Conservation (phyloP, 2,797 vertebrate species). For the Anomalospiza imberbis region DNA sequence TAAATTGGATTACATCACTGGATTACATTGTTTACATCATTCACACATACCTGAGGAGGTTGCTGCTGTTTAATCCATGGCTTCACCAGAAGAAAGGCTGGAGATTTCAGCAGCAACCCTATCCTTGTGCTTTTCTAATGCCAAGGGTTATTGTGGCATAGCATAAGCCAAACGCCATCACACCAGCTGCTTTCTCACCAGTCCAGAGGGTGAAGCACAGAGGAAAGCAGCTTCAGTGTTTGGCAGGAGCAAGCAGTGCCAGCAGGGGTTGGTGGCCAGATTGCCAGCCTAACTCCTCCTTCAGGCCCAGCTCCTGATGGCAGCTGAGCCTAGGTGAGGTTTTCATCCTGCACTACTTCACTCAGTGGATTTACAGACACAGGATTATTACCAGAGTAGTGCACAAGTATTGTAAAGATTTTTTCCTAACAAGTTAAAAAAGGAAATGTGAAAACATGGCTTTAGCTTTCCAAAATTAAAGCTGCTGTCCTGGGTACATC, state of each 20-base stretch:
- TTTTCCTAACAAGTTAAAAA: background rate
- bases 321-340: background rate
- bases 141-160: background rate
- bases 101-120: background rate
- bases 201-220: background rate
- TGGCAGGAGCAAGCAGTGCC: background rate
- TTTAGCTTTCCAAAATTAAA: background rate
- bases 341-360: background rate
- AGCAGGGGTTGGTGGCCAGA: background rate
- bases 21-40: background rate
- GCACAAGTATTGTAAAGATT: background rate
- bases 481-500: background rate
- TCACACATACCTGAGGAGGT: background rate
- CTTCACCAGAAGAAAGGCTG: background rate
- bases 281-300: background rate
- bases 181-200: background rate
- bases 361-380: background rate
- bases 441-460: background rate
- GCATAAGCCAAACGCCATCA: accelerated
- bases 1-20: background rate
- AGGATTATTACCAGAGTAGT: background rate
- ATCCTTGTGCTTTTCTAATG: background rate
- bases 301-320: background rate
- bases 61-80: background rate
- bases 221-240: accelerated